Evolutionary conservation across 2,113 vertebrate genomes (phyloP).

Genomic region (Spea bombifrons): DNA sequence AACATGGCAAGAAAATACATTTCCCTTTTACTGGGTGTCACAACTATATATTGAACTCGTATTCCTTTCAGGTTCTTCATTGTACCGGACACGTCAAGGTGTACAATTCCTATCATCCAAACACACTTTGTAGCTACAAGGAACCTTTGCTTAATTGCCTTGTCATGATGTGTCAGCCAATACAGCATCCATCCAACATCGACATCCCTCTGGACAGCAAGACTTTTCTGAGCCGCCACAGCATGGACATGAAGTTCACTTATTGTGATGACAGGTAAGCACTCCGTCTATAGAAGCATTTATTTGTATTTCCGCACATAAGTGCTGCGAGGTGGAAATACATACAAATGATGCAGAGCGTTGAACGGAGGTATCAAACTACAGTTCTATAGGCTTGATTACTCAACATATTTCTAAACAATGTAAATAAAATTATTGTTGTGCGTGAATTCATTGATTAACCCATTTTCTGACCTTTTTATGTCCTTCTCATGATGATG

Average conservation of each 20-base stretch:
- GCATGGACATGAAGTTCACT: constrained; percentile 97
- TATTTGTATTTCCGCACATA: too few relatives aligned
- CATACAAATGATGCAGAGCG: too few relatives aligned
- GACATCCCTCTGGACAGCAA: constrained; percentile 87
- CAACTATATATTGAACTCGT: not conserved
- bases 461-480: too few relatives aligned
- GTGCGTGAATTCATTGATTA: too few relatives aligned
- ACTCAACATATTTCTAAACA: too few relatives aligned
- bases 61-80: constrained; percentile 78
- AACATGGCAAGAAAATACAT: too few relatives aligned
- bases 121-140: constrained; percentile 79
- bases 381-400: too few relatives aligned
- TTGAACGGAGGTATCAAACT: too few relatives aligned
- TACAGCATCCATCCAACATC: constrained; percentile 88
- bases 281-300: not conserved
- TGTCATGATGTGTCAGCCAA: constrained; percentile 88
- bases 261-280: constrained; percentile 89
- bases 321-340: too few relatives aligned
- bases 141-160: constrained; percentile 85
- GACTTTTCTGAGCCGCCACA: constrained; percentile 92
- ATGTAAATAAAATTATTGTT: too few relatives aligned
- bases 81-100: constrained; percentile 83
- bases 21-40: not conserved
- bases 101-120: constrained; percentile 67
- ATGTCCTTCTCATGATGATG: too few relatives aligned